phyloP scores from a whole-genome alignment of 2,888 invertebrate genomes.

The Protophormia terraenovae region DNA sequence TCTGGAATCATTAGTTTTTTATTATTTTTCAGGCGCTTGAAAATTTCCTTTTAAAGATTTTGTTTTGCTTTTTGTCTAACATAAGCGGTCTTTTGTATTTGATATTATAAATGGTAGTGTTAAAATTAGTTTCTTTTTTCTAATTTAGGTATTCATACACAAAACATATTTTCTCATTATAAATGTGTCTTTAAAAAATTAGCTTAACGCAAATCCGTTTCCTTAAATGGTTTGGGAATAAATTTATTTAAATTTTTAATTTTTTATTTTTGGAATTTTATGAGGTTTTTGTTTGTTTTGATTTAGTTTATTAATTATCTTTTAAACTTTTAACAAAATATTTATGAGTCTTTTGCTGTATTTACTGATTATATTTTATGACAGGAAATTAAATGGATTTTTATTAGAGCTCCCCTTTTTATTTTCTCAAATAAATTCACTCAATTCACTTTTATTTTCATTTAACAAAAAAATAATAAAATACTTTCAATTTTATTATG shows the following conservation, averaged over 20 bases:
- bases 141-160: background rate
- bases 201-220: background rate
- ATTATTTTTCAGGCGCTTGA: background rate
- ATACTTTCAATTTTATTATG: background rate
- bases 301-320: background rate
- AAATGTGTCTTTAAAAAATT: background rate
- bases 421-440: no score
- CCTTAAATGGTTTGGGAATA: background rate
- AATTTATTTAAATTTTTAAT: background rate
- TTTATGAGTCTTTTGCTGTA: background rate
- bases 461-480: background rate
- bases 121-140: background rate
- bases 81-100: background rate
- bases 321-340: background rate
- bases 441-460: background rate
- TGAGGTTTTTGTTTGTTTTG: background rate
- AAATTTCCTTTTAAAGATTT: background rate
- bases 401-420: background rate
- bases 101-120: background rate
- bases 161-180: background rate
- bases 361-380: background rate
- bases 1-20: background rate
- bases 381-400: background rate
- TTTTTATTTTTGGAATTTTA: no score
- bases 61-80: background rate